Percentiles rank a stretch among this genome's conserved stretches.
These are phyloP conservation scores for Agonum fuliginosum DNA, from an alignment of 2,888 invertebrate species.

Conservation along the genomic window DNA sequence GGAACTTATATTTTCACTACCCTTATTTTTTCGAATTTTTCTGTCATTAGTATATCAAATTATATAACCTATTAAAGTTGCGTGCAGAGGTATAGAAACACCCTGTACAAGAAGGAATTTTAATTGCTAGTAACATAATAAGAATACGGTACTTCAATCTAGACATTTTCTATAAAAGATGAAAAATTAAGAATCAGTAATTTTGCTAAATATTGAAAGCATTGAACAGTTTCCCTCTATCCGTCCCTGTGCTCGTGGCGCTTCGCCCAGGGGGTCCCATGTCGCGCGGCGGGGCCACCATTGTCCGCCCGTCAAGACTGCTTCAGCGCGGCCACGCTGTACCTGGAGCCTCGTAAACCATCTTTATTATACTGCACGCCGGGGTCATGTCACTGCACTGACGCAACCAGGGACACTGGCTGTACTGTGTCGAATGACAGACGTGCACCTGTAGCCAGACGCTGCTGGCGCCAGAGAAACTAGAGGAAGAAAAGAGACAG, in stretches of 20 bases:
- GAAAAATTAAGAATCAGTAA: too few species aligned
- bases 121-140: too few species aligned
- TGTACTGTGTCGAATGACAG: neutral
- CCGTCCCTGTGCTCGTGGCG: conserved; percentile 50
- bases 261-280: conserved; percentile 67
- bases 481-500: too few species aligned
- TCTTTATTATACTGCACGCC: conserved; percentile 69
- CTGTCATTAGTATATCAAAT: too few species aligned
- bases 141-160: too few species aligned
- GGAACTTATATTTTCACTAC: too few species aligned
- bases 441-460: conserved; percentile 29
- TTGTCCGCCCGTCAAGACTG: conserved; percentile 72
- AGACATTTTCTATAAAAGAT: too few species aligned
- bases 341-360: conserved; percentile 71
- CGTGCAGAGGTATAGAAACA: too few species aligned
- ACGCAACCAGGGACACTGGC: conserved; percentile 41
- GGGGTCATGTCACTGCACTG: neutral
- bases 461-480: conserved; percentile 2
- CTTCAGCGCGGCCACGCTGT: conserved; percentile 45
- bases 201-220: too few species aligned
- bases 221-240: neutral
- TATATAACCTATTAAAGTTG: too few species aligned
- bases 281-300: conserved; percentile 70
- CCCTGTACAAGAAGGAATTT: too few species aligned
- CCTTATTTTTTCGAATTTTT: too few species aligned